Conservation (phyloP, 2,113 vertebrate species). For the Agelaius tricolor region DNA sequence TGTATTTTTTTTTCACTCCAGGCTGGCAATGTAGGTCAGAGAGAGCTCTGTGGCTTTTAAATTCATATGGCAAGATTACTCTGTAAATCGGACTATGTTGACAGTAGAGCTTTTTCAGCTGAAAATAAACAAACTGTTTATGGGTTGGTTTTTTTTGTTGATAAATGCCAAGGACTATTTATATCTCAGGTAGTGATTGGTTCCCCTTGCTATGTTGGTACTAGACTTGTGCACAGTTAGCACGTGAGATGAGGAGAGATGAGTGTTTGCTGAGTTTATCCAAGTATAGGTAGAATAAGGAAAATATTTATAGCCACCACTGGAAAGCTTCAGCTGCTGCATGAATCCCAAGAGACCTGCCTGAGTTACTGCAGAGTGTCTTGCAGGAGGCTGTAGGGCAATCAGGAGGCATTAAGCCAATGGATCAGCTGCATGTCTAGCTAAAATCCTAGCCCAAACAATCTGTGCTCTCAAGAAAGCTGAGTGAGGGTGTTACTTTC, state of each 20-base stretch:
- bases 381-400: background rate
- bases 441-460: background rate
- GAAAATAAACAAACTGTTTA: constrained; percentile 16
- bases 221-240: background rate
- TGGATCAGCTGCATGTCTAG: background rate
- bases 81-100: constrained; percentile 32
- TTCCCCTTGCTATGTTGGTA: background rate
- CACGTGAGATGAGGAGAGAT: background rate
- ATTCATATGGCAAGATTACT: constrained; percentile 35
- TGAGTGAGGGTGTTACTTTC: background rate
- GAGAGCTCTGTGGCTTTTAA: constrained; percentile 29
- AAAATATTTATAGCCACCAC: background rate
- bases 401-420: background rate
- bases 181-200: background rate
- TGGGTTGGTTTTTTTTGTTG: background rate
- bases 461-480: background rate
- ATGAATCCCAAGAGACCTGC: background rate
- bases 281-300: background rate
- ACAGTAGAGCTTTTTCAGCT: background rate
- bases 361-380: background rate
- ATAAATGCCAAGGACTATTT: background rate
- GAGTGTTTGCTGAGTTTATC: background rate
- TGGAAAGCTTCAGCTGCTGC: background rate
- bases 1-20: background rate
- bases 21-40: constrained; percentile 15